Evolutionary conservation across 1,140 invertebrate species (phyloP), one percentile per base, ranked within the genome.

Genomic region (Antheraea pernyi): DNA sequence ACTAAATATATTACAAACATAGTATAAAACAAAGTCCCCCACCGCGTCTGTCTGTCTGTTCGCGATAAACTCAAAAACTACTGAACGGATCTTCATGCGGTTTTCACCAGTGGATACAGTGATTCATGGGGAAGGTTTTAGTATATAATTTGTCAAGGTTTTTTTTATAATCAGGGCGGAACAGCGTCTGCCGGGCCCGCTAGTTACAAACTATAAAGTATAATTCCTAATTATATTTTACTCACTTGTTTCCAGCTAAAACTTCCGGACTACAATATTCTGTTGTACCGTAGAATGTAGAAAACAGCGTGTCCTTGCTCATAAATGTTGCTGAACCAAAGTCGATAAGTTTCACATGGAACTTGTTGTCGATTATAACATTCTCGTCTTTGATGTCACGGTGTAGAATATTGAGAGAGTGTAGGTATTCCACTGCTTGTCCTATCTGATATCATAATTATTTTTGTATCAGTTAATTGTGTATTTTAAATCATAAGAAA

Each of bases 251-350:
- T 42, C 96, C 96, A 66, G 94, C 93, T 16, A 97, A 85, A 10
- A 97, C 96, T 89, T 97, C 96, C 0, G 96, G 96, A 77, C 95
- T 95, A 80, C 96, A 96, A 82, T 97, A 97, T 85, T 97, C 96
- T 3, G 96, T 94, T n/a, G 96, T 97, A 0, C 96, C 96, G 79
- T 96, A 96, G 84, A 97, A 97, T 1, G 95, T 96, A 0, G 94
- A 94, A 86, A 96, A 97, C 22, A 95, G 83, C 63, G 95, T 93
- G 37, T 94, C 95, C 4, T 93, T 92, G 72, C 94, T 93, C 88
- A 94, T 93, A 74, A 95, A 95, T 0, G 95, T 94, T 0, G 96
- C 96, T 5, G 96, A 96, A 18, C 96, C 96, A 86, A 97, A 97
- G 80, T 97, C 96, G 39, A 97, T 97, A 19, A 97, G 87, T 81